Base-by-base conservation (phyloP, 2,888 invertebrate genomes). In the Lepidochrysops patricia region DNA sequence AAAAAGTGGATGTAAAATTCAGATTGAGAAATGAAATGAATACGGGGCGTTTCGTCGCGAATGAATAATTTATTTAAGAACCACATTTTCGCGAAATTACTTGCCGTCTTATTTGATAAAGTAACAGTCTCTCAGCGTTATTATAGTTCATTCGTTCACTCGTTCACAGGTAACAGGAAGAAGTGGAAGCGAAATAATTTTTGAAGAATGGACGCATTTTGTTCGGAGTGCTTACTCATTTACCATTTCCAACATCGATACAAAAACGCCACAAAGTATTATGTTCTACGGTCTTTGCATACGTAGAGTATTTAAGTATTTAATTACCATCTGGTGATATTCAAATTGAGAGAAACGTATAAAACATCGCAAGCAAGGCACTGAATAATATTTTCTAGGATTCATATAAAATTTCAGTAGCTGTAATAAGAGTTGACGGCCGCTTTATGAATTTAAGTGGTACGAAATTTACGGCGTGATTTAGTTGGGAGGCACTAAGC, bases 11-110 rank as follows among this genome's bases (percentile, higher is more conserved):
- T 83, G 82, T 82, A 78, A 74, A 81, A 82, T 86, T 85, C 79
- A 80, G 87, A 86, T 86, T 86, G 82, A 77, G 85, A 85, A 89
- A 87, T 87, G 87, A 87, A 89, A 88, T 88, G 86, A 89, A 88
- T 87, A 86, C 85, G 76, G 76, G 84, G 87, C 87, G 81, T 84
- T 87, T 85, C 87, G 86, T 86, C 86, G 84, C 81, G 82, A 75
- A 87, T 89, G 88, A 89, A 88, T 89, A 87, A 89, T 88, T 88
- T 89, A 89, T 89, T 80, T 85, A 82, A 78, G 82, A 84, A 84
- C 79, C 82, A 80, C 80, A 80, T 85, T 84, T 82, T 84, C 82
- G 76, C 79, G 75, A 88, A 88, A 88, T 88, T 88, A 86, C 88
- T 85, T 81, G 80, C 80, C 78, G 76, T 84, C 79, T 81, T 81